Evolutionary conservation across 2,113 vertebrate species (phyloP).

Genomic region (Notothenia coriiceps): DNA sequence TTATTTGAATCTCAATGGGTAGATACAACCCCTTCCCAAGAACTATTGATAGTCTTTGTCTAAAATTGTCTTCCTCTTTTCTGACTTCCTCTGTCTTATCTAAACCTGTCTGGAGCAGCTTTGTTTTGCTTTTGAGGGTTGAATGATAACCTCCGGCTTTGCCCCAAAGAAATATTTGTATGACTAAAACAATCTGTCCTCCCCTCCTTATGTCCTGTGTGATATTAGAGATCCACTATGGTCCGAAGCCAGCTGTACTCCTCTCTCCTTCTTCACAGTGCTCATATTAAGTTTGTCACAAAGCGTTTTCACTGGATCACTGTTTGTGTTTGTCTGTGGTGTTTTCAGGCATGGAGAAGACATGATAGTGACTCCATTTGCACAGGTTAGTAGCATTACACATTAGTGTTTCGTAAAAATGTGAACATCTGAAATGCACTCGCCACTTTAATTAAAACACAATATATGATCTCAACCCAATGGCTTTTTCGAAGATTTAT

Average conservation of each 20-base stretch:
- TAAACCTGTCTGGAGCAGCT: not conserved
- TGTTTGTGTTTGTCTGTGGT: conserved; percentile 45
- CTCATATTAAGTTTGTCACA: not conserved
- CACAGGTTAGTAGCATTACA: conserved; percentile 86
- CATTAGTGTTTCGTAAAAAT: not conserved
- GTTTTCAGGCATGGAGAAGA: conserved; percentile 92
- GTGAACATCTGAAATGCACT: not conserved
- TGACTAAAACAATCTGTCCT: conserved; percentile 20
- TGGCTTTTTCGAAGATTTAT: not conserved
- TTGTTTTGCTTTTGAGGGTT: not conserved
- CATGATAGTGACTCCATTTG: conserved; percentile 97
- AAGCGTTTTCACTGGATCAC: conserved; percentile 26
- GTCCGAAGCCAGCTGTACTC: not conserved
- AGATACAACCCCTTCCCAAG: not conserved
- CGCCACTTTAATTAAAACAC: too few relatives aligned
- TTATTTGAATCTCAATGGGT: not conserved
- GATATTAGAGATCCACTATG: conserved; percentile 1
- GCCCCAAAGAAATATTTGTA: conserved; percentile 46
- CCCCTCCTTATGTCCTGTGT: conserved; percentile 10
- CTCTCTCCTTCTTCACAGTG: not conserved
- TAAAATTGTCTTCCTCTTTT: not conserved
- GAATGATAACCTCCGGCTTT: conserved; percentile 11
- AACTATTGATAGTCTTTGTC: not conserved
- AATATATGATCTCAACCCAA: not conserved
- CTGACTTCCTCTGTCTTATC: not conserved